phyloP scores from a whole-genome alignment of 2,797 vertebrate genomes.

The Epinephelus coioides region DNA sequence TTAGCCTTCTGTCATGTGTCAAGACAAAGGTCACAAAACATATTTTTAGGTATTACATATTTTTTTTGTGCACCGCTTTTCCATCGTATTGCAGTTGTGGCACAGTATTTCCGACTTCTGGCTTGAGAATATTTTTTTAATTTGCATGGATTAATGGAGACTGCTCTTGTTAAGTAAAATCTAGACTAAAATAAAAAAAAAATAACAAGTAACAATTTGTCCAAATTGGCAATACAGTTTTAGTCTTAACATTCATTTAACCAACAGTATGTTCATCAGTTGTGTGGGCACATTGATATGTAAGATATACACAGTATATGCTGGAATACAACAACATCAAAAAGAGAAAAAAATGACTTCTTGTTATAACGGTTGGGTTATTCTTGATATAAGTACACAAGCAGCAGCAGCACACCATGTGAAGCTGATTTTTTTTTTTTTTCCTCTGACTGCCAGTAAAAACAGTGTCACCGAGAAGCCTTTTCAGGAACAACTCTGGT shows the following conservation, averaged over 20 bases:
- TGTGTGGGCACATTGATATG: neutral
- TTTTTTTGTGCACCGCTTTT: neutral
- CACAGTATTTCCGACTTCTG: neutral
- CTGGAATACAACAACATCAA: constrained; percentile 11
- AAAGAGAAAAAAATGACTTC: neutral
- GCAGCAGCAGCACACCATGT: neutral
- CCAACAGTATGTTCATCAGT: constrained; percentile 1
- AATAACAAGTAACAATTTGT: neutral
- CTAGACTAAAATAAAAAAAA: neutral
- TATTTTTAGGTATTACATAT: neutral
- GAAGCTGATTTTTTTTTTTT: neutral
- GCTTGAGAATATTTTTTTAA: neutral
- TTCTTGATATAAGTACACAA: neutral
- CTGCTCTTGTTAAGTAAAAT: neutral
- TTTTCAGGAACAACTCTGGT: constrained; percentile 64
- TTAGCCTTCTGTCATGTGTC: neutral
- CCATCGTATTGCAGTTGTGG: neutral
- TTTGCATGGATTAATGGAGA: neutral
- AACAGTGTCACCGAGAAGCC: constrained; percentile 55
- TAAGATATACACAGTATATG: neutral
- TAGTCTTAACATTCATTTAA: neutral
- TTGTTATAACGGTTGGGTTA: neutral
- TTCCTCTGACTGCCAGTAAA: constrained; percentile 40
- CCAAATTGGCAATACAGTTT: neutral
- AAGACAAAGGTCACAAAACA: no score